These are phyloP conservation scores for Zygogramma bicolorata DNA, from an alignment of 2,888 invertebrate species.

Conservation along the genomic window DNA sequence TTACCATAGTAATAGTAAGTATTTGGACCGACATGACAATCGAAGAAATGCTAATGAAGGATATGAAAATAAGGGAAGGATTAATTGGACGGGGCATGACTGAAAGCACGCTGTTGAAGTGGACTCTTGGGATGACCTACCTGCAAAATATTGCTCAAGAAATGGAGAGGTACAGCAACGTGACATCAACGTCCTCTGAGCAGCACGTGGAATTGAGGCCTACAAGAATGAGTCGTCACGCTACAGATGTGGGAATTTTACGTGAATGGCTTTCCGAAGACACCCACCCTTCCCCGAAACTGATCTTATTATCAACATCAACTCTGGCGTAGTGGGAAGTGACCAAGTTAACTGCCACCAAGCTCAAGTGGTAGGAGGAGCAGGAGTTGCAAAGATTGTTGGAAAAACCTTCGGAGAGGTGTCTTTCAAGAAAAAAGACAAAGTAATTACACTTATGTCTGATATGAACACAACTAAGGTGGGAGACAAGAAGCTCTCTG, in stretches of 20 bases:
- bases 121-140: constrained; percentile 19
- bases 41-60: constrained; percentile 56
- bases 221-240: background rate
- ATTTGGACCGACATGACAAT: constrained; percentile 54
- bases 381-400: constrained; percentile 48
- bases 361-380: constrained; percentile 51
- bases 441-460: constrained; percentile 38
- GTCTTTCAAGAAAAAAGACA: constrained; percentile 52
- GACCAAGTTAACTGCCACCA: constrained; percentile 53
- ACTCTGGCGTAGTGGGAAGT: constrained; percentile 46
- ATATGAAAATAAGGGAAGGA: constrained; percentile 54
- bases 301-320: background rate
- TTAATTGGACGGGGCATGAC: constrained; percentile 42
- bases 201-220: constrained; percentile 20
- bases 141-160: constrained; percentile 21
- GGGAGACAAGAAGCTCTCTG: background rate
- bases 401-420: constrained; percentile 51
- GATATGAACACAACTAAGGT: background rate
- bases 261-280: background rate
- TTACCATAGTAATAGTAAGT: too few relatives aligned
- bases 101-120: constrained; percentile 15
- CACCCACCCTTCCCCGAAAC: background rate
- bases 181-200: background rate
- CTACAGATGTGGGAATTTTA: background rate
- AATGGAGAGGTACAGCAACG: background rate